Conservation (phyloP, 2,113 vertebrate genomes). For the Eira barbara region DNA sequence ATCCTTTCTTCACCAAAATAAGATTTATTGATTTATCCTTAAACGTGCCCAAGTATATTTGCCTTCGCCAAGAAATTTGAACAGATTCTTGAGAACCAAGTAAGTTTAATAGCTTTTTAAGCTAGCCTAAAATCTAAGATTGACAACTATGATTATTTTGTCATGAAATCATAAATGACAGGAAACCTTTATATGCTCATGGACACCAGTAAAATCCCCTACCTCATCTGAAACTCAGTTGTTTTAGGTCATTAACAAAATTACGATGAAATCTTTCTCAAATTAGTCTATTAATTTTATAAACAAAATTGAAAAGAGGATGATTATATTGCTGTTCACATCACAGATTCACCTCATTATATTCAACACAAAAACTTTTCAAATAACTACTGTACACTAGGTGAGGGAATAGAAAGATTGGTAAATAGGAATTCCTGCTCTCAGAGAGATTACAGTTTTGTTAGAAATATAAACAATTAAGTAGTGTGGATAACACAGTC, state of each 20-base stretch:
- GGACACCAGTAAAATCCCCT: not conserved
- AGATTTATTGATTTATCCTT: not conserved
- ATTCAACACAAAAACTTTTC: not conserved
- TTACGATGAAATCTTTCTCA: not conserved
- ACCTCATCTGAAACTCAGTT: not conserved
- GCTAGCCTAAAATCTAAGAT: not conserved
- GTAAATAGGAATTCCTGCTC: not conserved
- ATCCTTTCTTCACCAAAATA: not conserved
- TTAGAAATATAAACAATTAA: not conserved
- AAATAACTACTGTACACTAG: not conserved
- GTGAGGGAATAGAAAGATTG: not conserved
- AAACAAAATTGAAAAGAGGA: not conserved
- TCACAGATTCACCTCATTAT: not conserved
- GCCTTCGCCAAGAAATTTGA: not conserved
- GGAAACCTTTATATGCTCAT: not conserved
- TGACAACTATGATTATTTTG: not conserved
- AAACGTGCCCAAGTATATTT: not conserved
- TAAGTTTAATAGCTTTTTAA: not conserved
- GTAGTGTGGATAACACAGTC: not conserved
- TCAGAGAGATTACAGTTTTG: not conserved
- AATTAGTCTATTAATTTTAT: not conserved
- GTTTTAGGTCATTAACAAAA: not conserved
- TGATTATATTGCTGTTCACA: not conserved
- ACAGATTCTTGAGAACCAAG: not conserved
- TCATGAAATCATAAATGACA: constrained; percentile 3